Evolutionary conservation across 2,797 vertebrate genomes (phyloP).

Genomic region (Tapirus indicus): DNA sequence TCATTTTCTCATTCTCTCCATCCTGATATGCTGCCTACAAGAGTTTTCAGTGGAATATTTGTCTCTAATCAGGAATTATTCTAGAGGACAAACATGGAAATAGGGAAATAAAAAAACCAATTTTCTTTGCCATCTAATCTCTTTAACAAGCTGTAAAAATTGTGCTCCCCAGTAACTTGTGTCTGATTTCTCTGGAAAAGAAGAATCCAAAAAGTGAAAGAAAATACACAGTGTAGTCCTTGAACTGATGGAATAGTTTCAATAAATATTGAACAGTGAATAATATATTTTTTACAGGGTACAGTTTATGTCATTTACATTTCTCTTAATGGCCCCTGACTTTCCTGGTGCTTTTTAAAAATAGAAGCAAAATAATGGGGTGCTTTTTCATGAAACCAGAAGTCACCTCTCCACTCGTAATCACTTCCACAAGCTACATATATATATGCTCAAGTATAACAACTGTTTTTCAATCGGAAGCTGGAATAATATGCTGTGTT

Average conservation of each 20-base stretch:
- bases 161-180: not conserved
- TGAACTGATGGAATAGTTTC: not conserved
- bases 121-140: not conserved
- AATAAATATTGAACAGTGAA: constrained; percentile 40
- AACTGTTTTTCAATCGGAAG: constrained; percentile 38
- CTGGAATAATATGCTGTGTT: not conserved
- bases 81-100: not conserved
- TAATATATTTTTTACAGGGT: not conserved
- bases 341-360: not conserved
- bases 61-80: not conserved
- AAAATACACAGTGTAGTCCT: not conserved
- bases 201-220: not conserved
- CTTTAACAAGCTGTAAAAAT: constrained; percentile 7
- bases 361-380: constrained; percentile 26
- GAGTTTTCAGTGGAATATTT: not conserved
- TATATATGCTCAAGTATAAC: not conserved
- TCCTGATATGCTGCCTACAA: no score
- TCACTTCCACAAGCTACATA: not conserved
- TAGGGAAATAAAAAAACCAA: not conserved
- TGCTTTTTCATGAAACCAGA: constrained; percentile 9
- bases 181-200: not conserved
- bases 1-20: not conserved
- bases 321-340: not conserved
- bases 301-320: not conserved
- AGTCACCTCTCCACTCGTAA: not conserved